phyloP scores from a whole-genome alignment of 2,888 invertebrate genomes.

The Cataglyphis rosenhaueri region DNA sequence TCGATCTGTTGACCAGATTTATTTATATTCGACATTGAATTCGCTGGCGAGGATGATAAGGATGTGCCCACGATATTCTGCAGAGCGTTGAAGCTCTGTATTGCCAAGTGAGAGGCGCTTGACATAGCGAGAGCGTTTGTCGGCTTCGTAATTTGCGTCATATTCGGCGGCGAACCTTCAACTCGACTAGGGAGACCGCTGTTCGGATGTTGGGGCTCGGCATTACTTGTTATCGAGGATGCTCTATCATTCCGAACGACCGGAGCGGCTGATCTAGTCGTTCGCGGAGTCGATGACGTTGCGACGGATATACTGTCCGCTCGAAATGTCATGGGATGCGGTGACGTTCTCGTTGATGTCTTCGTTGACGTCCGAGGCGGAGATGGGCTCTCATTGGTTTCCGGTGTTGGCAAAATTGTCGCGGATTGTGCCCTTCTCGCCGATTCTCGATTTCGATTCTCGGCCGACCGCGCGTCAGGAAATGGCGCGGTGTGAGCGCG shows the following conservation, averaged over 20 bases:
- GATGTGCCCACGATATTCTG: slow-evolving; percentile 68
- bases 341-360: background rate
- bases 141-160: slow-evolving; percentile 24
- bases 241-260: slow-evolving; percentile 58
- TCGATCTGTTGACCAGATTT: slow-evolving; percentile 37
- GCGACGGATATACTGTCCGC: slow-evolving; percentile 14
- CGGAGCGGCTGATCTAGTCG: slow-evolving; percentile 43
- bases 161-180: slow-evolving; percentile 56
- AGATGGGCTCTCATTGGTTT: slow-evolving; percentile 44
- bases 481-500: slow-evolving; percentile 78
- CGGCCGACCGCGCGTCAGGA: slow-evolving; percentile 59
- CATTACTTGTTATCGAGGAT: slow-evolving; percentile 20
- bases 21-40: slow-evolving; percentile 46
- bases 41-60: slow-evolving; percentile 40
- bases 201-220: slow-evolving; percentile 52
- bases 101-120: slow-evolving; percentile 79
- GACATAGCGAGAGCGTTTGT: slow-evolving; percentile 76
- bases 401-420: slow-evolving; percentile 58
- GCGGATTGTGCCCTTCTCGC: slow-evolving; percentile 67
- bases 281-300: slow-evolving; percentile 28
- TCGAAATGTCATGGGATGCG: slow-evolving; percentile 15
- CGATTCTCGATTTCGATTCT: slow-evolving; percentile 62
- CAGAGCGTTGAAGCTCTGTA: slow-evolving; percentile 81
- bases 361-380: slow-evolving; percentile 28
- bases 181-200: slow-evolving; percentile 42